Conservation (phyloP, 1,140 invertebrate genomes). For the Saccostrea glomerata region DNA sequence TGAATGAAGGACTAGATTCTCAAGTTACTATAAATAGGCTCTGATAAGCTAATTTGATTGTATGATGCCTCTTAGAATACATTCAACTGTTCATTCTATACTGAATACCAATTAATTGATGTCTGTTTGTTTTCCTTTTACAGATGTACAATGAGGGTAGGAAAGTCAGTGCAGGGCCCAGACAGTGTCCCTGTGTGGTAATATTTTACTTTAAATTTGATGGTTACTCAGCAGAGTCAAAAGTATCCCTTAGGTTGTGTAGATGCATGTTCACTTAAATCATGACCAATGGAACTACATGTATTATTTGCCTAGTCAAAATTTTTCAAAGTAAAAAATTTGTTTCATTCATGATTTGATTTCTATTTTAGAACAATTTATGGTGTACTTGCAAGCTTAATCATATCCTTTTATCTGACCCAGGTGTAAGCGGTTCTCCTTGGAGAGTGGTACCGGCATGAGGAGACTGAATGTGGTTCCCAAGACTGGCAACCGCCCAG, state of each 20-base stretch:
- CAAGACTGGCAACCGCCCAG: slow-evolving; percentile 84
- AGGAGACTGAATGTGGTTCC: slow-evolving; percentile 84
- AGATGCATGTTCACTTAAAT: background rate
- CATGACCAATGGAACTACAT: too few relatives aligned
- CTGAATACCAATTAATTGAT: background rate
- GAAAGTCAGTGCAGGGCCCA: slow-evolving; percentile 81
- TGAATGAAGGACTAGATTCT: background rate
- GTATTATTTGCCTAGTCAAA: too few relatives aligned
- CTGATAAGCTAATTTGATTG: too few relatives aligned
- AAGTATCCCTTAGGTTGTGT: too few relatives aligned
- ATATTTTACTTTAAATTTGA: slow-evolving; percentile 4
- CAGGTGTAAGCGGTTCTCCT: slow-evolving; percentile 90
- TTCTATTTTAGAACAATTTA: background rate
- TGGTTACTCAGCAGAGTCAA: too few relatives aligned
- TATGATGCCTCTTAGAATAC: background rate
- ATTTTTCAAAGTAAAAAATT: too few relatives aligned
- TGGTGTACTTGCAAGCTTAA: background rate
- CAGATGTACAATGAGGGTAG: slow-evolving; percentile 85
- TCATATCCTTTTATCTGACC: slow-evolving; percentile 48
- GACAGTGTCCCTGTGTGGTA: slow-evolving; percentile 73
- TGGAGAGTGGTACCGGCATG: slow-evolving; percentile 87
- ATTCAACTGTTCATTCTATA: background rate
- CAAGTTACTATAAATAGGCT: background rate
- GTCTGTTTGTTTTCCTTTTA: slow-evolving; percentile 46
- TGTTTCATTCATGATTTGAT: too few relatives aligned